Percentiles rank a stretch among this genome's conserved stretches.
These are phyloP conservation scores for Cheilosia impressa DNA, from an alignment of 2,888 invertebrate species.

Conservation along the genomic window DNA sequence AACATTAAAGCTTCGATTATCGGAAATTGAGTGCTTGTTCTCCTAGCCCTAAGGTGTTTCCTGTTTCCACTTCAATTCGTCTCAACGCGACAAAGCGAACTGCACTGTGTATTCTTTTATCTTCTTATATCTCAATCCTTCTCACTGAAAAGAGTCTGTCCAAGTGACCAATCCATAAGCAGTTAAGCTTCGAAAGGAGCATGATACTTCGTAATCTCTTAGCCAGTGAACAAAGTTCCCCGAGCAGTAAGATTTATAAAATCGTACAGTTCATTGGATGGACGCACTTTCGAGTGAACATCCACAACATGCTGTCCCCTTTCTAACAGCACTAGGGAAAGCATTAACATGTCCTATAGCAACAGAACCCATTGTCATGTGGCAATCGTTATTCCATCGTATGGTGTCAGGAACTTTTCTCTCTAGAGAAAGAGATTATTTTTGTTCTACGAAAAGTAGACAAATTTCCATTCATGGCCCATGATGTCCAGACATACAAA, in stretches of 20 bases:
- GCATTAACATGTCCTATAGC: slow-evolving; percentile 36
- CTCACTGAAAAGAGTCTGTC: not conserved
- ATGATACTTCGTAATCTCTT: slow-evolving; percentile 6
- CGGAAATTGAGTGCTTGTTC: slow-evolving; percentile 32
- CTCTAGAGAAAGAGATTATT: slow-evolving; percentile 18
- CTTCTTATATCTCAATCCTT: not conserved
- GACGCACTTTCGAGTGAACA: slow-evolving; percentile 17
- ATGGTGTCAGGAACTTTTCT: slow-evolving; percentile 29
- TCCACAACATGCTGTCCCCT: not conserved
- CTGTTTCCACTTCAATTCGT: slow-evolving; percentile 31
- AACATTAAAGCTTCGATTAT: slow-evolving; percentile 26
- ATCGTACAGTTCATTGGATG: slow-evolving; percentile 40
- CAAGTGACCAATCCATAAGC: not conserved
- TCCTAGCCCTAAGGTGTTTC: slow-evolving; percentile 23
- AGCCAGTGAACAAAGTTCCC: not conserved
- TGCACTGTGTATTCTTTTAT: not conserved
- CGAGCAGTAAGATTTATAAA: slow-evolving; percentile 29
- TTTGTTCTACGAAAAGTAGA: slow-evolving; percentile 8
- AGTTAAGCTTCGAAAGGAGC: not conserved
- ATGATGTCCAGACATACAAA: slow-evolving; percentile 20
- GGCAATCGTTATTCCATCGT: not conserved
- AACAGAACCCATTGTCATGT: not conserved
- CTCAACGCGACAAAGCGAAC: slow-evolving; percentile 26
- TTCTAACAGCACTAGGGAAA: slow-evolving; percentile 14
- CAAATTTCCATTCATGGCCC: slow-evolving; percentile 24